Conservation (phyloP, 2,113 vertebrate species). For the Spermophilus dauricus region DNA sequence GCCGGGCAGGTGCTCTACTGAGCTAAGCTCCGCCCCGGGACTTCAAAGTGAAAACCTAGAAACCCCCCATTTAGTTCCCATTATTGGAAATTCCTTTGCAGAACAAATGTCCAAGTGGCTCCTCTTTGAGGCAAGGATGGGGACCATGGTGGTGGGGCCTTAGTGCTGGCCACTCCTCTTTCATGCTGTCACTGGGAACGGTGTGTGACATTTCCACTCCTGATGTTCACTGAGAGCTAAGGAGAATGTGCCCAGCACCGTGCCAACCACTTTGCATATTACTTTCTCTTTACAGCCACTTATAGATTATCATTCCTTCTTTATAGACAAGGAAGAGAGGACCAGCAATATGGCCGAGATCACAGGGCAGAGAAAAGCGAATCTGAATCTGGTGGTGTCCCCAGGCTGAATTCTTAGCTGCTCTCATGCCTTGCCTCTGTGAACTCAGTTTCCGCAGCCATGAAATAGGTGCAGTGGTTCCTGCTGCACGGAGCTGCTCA, state of each 20-base stretch:
- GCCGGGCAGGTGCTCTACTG: not conserved
- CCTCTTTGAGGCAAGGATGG: not conserved
- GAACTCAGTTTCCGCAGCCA: not conserved
- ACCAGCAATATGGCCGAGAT: not conserved
- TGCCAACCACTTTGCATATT: not conserved
- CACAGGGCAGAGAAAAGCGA: not conserved
- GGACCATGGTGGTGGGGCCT: too few species aligned
- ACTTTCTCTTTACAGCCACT: not conserved
- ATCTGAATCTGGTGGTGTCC: not conserved
- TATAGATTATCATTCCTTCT: not conserved
- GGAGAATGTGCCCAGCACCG: too few species aligned
- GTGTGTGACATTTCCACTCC: fast-evolving
- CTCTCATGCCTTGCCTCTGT: fast-evolving
- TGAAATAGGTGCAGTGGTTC: not conserved
- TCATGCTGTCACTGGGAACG: not conserved
- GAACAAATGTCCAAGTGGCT: not conserved
- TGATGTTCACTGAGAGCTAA: not conserved
- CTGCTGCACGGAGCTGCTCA: not conserved
- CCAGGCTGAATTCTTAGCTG: not conserved
- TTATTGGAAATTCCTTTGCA: not conserved
- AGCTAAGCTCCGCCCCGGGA: too few species aligned
- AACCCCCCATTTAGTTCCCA: not conserved
- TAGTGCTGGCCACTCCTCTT: not conserved
- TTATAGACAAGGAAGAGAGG: not conserved
- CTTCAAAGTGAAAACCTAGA: not conserved